A percentile compares a stretch with the other conserved stretches of the same genome.
Evolutionary conservation across 2,797 vertebrate genomes (phyloP).

Genomic region (Toxotes lorentzi): DNA sequence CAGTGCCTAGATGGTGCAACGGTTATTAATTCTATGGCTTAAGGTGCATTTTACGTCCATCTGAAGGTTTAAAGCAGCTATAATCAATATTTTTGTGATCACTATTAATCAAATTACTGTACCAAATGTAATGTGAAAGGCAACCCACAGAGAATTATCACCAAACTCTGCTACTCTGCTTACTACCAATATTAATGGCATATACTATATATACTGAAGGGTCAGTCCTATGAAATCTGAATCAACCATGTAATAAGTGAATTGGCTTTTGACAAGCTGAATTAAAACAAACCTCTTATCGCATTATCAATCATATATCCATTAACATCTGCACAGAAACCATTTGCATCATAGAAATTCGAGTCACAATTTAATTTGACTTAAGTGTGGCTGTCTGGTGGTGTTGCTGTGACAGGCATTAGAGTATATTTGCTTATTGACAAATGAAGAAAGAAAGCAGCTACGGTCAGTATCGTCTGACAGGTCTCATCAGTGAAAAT

Average conservation of each 20-base stretch:
- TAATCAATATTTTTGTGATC: background rate
- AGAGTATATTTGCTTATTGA: constrained; percentile 10
- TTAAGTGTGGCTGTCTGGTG: background rate
- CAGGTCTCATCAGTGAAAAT: constrained; percentile 44
- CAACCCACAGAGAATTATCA: background rate
- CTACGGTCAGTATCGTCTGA: constrained; percentile 9
- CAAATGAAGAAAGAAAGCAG: constrained; percentile 20
- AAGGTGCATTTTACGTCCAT: too few relatives aligned
- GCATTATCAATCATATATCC: constrained; percentile 8
- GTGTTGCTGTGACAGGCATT: constrained; percentile 1
- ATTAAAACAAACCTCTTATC: constrained; percentile 27
- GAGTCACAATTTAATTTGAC: constrained; percentile 21
- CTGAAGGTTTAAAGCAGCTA: background rate
- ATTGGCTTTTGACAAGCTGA: constrained; percentile 19
- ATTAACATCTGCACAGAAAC: constrained; percentile 21
- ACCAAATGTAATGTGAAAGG: background rate
- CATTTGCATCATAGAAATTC: constrained; percentile 27
- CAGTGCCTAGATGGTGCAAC: too few relatives aligned
- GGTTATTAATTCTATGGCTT: too few relatives aligned
- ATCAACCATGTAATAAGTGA: constrained; percentile 1
- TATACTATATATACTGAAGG: background rate
- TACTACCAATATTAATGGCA: background rate
- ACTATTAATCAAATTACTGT: background rate
- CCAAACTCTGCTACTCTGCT: too few relatives aligned
- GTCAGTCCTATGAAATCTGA: background rate